These are phyloP conservation scores for Tryphoninae sp. DNA, from an alignment of 2,888 invertebrate species.

Conservation along the genomic window DNA sequence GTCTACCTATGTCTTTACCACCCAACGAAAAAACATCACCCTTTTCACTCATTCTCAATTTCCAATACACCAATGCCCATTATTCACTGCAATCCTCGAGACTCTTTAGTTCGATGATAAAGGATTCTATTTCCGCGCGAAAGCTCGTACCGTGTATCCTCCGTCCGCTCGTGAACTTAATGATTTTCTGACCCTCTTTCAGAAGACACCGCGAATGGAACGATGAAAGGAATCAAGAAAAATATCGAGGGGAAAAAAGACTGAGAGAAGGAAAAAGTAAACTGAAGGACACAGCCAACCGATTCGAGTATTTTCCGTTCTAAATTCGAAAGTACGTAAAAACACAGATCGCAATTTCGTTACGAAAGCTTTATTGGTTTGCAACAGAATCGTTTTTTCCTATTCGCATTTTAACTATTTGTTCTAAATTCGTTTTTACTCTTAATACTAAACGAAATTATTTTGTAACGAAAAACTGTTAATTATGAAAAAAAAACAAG, in stretches of 20 bases:
- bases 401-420: background rate
- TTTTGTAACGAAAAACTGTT: background rate
- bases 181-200: constrained; percentile 14
- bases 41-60: constrained; percentile 23
- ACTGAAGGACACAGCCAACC: constrained; percentile 3
- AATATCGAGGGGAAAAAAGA: background rate
- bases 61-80: constrained; percentile 15
- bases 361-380: constrained; percentile 1
- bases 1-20: background rate
- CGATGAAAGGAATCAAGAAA: background rate
- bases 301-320: constrained; percentile 38
- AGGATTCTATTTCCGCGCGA: constrained; percentile 36
- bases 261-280: background rate
- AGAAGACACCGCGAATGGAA: background rate
- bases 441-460: no score
- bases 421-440: background rate
- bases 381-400: constrained; percentile 29
- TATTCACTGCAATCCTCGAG: constrained; percentile 20
- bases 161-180: background rate
- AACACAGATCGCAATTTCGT: constrained; percentile 6
- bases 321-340: constrained; percentile 50
- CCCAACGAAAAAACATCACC: background rate
- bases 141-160: background rate
- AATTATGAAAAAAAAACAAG: background rate
- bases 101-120: constrained; percentile 7